These are phyloP conservation scores for Macaca mulatta DNA, from an alignment of 2,113 vertebrate species.

Conservation along the genomic window DNA sequence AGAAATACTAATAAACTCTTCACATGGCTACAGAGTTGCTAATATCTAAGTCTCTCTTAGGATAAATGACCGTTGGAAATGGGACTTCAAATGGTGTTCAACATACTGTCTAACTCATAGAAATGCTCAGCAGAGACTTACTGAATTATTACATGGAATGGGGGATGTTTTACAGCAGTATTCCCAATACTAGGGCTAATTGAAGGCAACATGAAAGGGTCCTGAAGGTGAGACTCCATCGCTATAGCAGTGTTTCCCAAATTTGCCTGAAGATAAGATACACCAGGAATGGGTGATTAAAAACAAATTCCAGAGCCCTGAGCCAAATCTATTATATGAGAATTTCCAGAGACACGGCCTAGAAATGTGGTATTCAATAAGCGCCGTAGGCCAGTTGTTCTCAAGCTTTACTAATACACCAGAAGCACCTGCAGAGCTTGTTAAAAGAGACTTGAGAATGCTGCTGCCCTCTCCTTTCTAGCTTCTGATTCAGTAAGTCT, in stretches of 20 bases:
- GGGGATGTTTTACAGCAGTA: not conserved
- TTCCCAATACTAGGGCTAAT: not conserved
- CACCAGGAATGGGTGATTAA: not conserved
- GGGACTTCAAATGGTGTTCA: not conserved
- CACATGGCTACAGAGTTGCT: not conserved
- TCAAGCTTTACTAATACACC: not conserved
- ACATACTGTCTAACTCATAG: not conserved
- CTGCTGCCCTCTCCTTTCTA: not conserved
- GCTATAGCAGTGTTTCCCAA: not conserved
- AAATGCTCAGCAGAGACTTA: not conserved
- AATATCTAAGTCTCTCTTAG: not conserved
- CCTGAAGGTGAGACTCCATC: not conserved
- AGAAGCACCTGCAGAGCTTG: not conserved
- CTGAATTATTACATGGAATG: not conserved
- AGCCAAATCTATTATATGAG: not conserved
- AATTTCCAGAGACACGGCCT: not conserved
- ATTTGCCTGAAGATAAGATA: not conserved
- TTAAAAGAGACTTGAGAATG: not conserved
- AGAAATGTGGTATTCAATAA: not conserved
- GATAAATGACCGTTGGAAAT: fast-evolving
- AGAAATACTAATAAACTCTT: not conserved
- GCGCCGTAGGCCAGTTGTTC: not conserved
- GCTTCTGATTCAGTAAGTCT: not conserved
- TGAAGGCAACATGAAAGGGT: not conserved
- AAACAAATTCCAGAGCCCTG: not conserved